Evolutionary conservation across 2,797 vertebrate genomes (phyloP), one percentile per base, ranked within the genome.

Genomic region (Darevskia nairensis): DNA sequence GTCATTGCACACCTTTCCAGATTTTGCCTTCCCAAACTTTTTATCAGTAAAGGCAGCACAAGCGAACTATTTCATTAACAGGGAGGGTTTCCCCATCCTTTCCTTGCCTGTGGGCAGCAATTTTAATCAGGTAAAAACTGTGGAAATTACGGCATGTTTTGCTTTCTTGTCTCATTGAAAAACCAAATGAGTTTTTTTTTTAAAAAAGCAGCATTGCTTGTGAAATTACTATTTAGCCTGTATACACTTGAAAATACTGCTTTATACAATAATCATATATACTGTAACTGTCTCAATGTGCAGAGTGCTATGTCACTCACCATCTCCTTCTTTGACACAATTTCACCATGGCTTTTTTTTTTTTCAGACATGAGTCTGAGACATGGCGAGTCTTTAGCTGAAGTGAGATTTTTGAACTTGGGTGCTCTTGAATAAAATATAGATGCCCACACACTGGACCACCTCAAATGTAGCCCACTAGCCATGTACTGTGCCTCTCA

Each of bases 1-100:
- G 88, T 75, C 86, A 50, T 59, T 11, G 29, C 85, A 91, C 91
- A 78, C 46, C 92, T 90, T 80, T 91, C 90, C 92, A 92, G 61
- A 89, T 93, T 95, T 82, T 91, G 55, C 82, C 89, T 76, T 82
- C 77, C 91, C 85, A n/a, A 0, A 76, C 46, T 76, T 66, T 74
- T 61, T 75, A 39, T 81, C 61, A 41, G 55, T 66, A 50, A 76
- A 76, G 35, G 23, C 17, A 85, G 41, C 10, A 68, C 32, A 72
- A 44, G 68, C 69, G 41, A 80, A 46, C 81, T 46, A 68, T 81
- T 75, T 55, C 15, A 21, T 76, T 32, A 55, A 32, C 25, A 81
- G 32, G 59, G 50, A 15, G 50, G 50, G 8, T 59, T 23, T 50
- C 25, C 19, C 83, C 39, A 41, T 76, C 50, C 81, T 85, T 81